phyloP scores from a whole-genome alignment of 2,797 vertebrate species.

The Cetoscarus ocellatus region DNA sequence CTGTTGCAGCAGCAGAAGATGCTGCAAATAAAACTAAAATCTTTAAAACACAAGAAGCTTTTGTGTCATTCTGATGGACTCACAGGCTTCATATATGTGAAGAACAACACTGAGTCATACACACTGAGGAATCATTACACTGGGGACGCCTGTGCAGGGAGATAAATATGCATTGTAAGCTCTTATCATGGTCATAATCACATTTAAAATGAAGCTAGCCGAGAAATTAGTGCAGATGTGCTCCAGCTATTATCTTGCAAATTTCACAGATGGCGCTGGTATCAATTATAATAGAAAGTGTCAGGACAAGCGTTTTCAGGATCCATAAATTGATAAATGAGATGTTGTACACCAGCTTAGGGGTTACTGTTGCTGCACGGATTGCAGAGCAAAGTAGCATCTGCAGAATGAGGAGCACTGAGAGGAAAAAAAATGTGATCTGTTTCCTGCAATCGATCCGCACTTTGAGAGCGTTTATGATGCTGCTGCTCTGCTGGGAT shows the following conservation, averaged over 20 bases:
- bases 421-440: slow-evolving; percentile 53
- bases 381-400: slow-evolving; percentile 34
- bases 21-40: not conserved
- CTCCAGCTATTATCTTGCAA: slow-evolving; percentile 8
- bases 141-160: not conserved
- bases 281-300: slow-evolving; percentile 5
- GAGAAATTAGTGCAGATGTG: slow-evolving; percentile 31
- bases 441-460: slow-evolving; percentile 62
- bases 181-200: slow-evolving; percentile 15
- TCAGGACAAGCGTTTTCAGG: slow-evolving; percentile 11
- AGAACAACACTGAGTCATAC: not conserved
- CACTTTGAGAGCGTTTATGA: slow-evolving; percentile 24
- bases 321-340: slow-evolving; percentile 14
- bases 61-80: not conserved
- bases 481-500: slow-evolving; percentile 33
- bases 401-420: not conserved
- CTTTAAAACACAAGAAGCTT: not conserved
- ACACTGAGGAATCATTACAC: not conserved
- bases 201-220: not conserved
- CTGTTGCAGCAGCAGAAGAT: slow-evolving; percentile 9
- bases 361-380: slow-evolving; percentile 15
- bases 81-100: not conserved
- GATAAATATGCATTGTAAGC: slow-evolving; percentile 6
- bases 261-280: slow-evolving; percentile 35
- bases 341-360: not conserved